Evolutionary conservation across 2,113 vertebrate species (phyloP).

Genomic region (Sebastes fasciatus): DNA sequence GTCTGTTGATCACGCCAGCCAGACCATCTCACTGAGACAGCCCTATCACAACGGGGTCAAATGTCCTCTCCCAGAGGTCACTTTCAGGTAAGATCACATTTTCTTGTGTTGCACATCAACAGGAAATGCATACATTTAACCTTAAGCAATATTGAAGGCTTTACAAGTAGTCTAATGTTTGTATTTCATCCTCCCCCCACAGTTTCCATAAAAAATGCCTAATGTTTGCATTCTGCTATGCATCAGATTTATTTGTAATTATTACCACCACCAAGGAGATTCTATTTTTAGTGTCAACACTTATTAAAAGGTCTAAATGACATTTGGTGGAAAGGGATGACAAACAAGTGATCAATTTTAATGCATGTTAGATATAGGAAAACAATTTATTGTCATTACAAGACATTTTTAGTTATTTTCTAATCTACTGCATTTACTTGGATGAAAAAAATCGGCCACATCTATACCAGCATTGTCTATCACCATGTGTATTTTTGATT

Average conservation of each 20-base stretch:
- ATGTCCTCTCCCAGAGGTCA: slow-evolving; percentile 92
- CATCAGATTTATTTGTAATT: not conserved
- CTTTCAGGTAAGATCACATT: slow-evolving; percentile 87
- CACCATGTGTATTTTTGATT: not conserved
- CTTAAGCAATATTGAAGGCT: too few relatives aligned
- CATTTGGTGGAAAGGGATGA: not conserved
- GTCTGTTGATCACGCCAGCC: slow-evolving; percentile 88
- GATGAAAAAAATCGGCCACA: not conserved
- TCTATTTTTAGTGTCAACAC: not conserved
- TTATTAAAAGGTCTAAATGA: not conserved
- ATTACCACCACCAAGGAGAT: not conserved
- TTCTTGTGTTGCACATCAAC: not conserved
- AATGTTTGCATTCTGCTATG: too few relatives aligned
- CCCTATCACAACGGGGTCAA: slow-evolving; percentile 91
- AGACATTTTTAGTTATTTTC: not conserved
- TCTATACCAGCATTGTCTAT: not conserved
- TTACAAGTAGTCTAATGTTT: not conserved
- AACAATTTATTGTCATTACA: not conserved
- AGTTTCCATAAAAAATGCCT: not conserved
- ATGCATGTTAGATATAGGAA: not conserved
- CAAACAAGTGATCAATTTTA: not conserved
- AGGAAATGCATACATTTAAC: not conserved
- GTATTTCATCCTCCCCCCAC: too few relatives aligned
- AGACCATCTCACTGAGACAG: slow-evolving; percentile 91
- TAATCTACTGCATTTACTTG: not conserved